Evolutionary conservation across 2,113 vertebrate species (phyloP), one percentile per base, ranked within the genome.

Genomic region (Tringa solitaria): DNA sequence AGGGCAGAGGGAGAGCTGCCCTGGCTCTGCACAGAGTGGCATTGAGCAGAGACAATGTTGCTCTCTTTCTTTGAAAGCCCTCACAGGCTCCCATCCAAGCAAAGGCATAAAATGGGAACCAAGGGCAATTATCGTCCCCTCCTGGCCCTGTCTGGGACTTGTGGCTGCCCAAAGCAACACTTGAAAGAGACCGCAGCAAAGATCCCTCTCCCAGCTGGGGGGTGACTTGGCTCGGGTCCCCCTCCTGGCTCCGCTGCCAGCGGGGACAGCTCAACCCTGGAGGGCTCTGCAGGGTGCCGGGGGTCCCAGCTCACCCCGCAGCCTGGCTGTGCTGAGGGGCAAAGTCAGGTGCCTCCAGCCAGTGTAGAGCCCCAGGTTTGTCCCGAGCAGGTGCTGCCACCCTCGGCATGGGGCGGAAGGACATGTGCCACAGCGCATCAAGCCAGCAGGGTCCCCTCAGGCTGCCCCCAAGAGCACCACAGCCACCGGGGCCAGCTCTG

Each of bases 371-470:
- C 28, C 54, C 35, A 21, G 8, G 22, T 16, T 59, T 8, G 15
- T 21, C 37, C 19, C 0, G 1, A 4, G 5, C 1, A 1, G 72
- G 22, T n/a, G 39, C 7, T 63, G 51, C 54, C 26, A 54, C 9
- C 43, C 39, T 43, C 2, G 0, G 59, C 15, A 6, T 0, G 30
- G 39, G 37, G 43, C n/a, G 21, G 59, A 33, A 18, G 48, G 24
- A 35, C 0, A 12, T 0, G 0, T 8, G 14, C 12, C 5, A 3
- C 41, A 64, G 53, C 0, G 1, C 4, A 2, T 39, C 10, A 4
- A 12, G 20, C 51, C 48, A 28, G 43, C 2, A 0, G 27, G 33
- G 39, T 35, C 16, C 39, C 63, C 32, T 10, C 28, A 4, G 3
- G 67, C 37, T 28, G 26, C 10, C 23, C 14, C 53, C 17, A 27